Evolutionary conservation across 2,888 invertebrate species (phyloP), one percentile per base, ranked within the genome.

Genomic region (Dryobota labecula): DNA sequence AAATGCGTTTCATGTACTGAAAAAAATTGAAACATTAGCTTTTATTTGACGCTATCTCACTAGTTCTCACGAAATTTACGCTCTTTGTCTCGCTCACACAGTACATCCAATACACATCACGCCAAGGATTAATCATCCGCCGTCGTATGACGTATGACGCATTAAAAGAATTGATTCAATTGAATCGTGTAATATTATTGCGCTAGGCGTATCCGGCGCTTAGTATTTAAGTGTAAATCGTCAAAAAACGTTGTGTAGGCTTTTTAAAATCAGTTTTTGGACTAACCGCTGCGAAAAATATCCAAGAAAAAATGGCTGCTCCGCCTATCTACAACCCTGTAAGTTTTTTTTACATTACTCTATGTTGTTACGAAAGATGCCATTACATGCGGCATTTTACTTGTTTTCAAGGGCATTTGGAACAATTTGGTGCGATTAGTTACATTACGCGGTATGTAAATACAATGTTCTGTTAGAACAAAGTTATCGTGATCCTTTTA

Each of bases 111-210:
- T 43, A 79, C 63, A 76, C 72, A 72, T 83, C 83, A 78, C 65
- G 61, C 61, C 68, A 24, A 63, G 68, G 76, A 83, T 85, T 84
- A 85, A 64, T 83, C 73, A 82, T 76, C 75, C 58, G 51, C 66
- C 87, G 90, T 93, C 92, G 91, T 92, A 92, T 93, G 92, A 93
- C 91, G 91, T 89, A 91, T 93, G 93, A 94, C 94, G 93, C 93
- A 93, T 91, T 83, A 77, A 71, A 73, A 77, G 79, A 80, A 85
- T 86, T 84, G 84, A 86, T 87, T 90, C 88, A 85, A 88, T 89
- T 85, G 82, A 85, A 87, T 85, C 84, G 84, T 87, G 86, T 86
- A 83, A 73, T 84, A 80, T 74, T 86, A 81, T 73, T 77, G 87
- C 87, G 86, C 80, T 86, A 91, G 90, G 90, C 92, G 92, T 91